Percentiles rank a stretch among this genome's conserved stretches.
Conservation (phyloP, 2,797 vertebrate genomes). For the Phyllotis vaccarum region DNA sequence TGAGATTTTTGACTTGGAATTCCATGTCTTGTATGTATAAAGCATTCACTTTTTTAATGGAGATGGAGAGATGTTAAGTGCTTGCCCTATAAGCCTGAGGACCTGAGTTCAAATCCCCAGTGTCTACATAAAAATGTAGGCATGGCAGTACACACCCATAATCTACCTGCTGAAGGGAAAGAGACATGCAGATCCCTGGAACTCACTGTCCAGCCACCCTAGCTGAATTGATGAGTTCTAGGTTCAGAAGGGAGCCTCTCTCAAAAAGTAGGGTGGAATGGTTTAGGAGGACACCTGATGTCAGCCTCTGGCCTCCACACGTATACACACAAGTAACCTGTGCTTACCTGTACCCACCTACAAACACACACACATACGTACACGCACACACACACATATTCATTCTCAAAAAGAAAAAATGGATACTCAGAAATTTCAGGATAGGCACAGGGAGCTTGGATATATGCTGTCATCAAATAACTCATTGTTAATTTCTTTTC, state of each 20-base stretch:
- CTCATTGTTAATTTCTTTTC: constrained; percentile 51
- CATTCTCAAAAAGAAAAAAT: constrained; percentile 55
- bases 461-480: background rate
- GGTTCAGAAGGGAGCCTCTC: background rate
- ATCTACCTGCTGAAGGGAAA: background rate
- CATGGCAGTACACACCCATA: background rate
- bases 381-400: too few species aligned
- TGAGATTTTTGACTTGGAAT: constrained; percentile 20
- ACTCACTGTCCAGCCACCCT: background rate
- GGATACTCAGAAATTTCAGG: constrained; percentile 41
- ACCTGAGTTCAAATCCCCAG: background rate
- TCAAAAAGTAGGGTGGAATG: background rate
- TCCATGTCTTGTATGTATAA: background rate
- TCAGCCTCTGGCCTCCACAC: background rate
- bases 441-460: background rate
- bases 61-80: background rate
- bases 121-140: background rate
- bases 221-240: background rate
- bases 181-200: background rate
- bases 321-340: background rate
- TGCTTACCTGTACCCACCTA: background rate
- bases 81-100: background rate
- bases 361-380: too few species aligned
- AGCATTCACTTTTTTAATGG: background rate
- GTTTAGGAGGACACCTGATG: background rate